phyloP scores from a whole-genome alignment of 2,797 vertebrate species.

The Microctenopoma lineatum region DNA sequence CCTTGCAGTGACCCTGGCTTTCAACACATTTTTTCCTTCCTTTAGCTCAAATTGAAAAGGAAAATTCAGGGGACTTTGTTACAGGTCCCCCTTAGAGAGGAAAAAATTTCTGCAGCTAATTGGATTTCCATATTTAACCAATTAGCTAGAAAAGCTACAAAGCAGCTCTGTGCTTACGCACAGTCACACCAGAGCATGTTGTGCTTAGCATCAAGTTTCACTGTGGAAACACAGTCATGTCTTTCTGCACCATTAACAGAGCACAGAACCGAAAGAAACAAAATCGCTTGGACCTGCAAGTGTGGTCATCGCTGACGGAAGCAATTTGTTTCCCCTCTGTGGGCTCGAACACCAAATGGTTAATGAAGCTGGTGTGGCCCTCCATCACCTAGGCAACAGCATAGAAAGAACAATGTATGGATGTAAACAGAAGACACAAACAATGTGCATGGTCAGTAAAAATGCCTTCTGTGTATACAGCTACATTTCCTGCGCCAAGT shows the following conservation, averaged over 20 bases:
- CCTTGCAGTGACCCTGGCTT: slow-evolving; percentile 71
- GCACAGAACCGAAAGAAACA: slow-evolving; percentile 80
- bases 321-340: slow-evolving; percentile 93
- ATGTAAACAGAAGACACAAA: slow-evolving; percentile 25
- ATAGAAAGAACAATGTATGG: slow-evolving; percentile 42
- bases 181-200: slow-evolving; percentile 76
- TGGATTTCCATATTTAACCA: slow-evolving; percentile 86
- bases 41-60: slow-evolving; percentile 68
- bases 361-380: slow-evolving; percentile 94
- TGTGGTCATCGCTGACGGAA: slow-evolving; percentile 98
- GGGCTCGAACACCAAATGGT: slow-evolving; percentile 95
- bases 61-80: slow-evolving; percentile 71
- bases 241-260: slow-evolving; percentile 87
- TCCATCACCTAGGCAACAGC: slow-evolving; percentile 85
- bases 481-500: slow-evolving; percentile 52
- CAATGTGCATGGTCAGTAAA: slow-evolving; percentile 19
- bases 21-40: slow-evolving; percentile 68
- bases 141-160: slow-evolving; percentile 81
- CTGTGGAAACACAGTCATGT: slow-evolving; percentile 80
- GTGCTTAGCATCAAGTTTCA: slow-evolving; percentile 82
- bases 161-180: slow-evolving; percentile 77
- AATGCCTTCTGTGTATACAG: slow-evolving; percentile 7
- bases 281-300: slow-evolving; percentile 90
- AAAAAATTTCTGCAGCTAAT: slow-evolving; percentile 75
- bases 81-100: slow-evolving; percentile 55